Evolutionary conservation across 1,140 invertebrate genomes (phyloP), one percentile per base, ranked within the genome.

Genomic region (Mylabris phalerata): DNA sequence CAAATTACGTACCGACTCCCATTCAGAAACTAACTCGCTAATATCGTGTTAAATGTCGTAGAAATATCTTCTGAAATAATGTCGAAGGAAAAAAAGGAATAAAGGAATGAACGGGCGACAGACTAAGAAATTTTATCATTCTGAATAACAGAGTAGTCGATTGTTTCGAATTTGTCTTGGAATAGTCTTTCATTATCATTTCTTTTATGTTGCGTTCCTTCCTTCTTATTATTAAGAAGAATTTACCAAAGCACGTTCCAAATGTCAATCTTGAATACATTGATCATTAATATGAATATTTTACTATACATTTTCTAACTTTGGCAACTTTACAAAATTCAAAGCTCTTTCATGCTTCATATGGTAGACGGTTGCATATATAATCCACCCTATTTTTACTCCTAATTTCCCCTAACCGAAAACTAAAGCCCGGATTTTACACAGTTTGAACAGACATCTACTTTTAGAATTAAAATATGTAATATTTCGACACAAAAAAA

Each of bases 121-220:
- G 32, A 32, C 32, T 27, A 55, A 50, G 47, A 62, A 48, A 62
- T 48, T 57, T 50, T 50, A 50, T 44, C 50, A 55, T 60, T 38
- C 41, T 38, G 52, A 59, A 60, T 62, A 63, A 60, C 43, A 63
- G 57, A 59, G 57, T 52, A 59, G 47, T 60, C 51, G 59, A 60
- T 60, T 52, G 61, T 47, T 50, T 46, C 46, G 51, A 62, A 62
- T 62, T 62, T 50, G 49, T 55, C 56, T 55, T 38, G 3, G 47
- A 50, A 55, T 55, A 57, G 57, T 63, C 61, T 63, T 63, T 63
- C 57, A 63, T 63, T 63, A 63, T 63, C 61, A 52, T 59, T 50
- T 40, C 49, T 44, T 54, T 24, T 48, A 55, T 49, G 41, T 24
- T 48, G 55, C 55, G 41, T 54, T 60, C 58, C 50, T 49, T 56